Evolutionary conservation across 2,113 vertebrate genomes (phyloP), one percentile per base, ranked within the genome.

Genomic region (Bos javanicus): DNA sequence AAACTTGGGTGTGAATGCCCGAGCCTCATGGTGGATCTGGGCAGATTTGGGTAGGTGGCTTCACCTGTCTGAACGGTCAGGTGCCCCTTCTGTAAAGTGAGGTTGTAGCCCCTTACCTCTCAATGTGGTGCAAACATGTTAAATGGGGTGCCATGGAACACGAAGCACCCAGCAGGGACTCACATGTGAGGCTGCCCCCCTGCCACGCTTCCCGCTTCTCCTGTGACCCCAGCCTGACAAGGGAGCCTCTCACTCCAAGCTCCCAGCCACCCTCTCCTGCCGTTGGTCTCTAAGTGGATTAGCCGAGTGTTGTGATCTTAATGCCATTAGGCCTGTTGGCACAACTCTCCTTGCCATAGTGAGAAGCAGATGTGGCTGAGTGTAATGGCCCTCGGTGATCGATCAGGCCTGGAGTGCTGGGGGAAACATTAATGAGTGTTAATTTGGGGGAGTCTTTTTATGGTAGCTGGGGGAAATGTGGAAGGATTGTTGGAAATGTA

Each of bases 281-380:
- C 36, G 1, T 84, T 7, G n/a, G 19, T 92, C 96, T 95, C 92
- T 46, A 91, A 97, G 95, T 87, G 98, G 98, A 96, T 98, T 96
- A 98, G 93, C 94, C 0, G 78, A 93, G 86, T 17, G 2, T 93
- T 85, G 96, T 90, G 25, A 87, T 87, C n/a, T 97, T 96, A 89
- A 96, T 98, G 97, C 98, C 96, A 97, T 98, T 98, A 96, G 98
- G 96, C 96, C 62, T 81, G 50, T 97, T 98, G 98, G 98, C 98
- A 98, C 92, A 1, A 59, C 85, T 89, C 74, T 59, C 39, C 84
- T 1, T 81, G 95, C 97, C 98, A 50, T 98, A 97, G 98, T 91
- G 98, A 98, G 98, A 98, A 98, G 96, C 98, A 98, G 98, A 98
- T 98, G 98, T 98, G 95, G 96, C 15, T 0, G 7, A 92, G 92